Conservation (phyloP, 2,797 vertebrate genomes). For the Danio choprae region DNA sequence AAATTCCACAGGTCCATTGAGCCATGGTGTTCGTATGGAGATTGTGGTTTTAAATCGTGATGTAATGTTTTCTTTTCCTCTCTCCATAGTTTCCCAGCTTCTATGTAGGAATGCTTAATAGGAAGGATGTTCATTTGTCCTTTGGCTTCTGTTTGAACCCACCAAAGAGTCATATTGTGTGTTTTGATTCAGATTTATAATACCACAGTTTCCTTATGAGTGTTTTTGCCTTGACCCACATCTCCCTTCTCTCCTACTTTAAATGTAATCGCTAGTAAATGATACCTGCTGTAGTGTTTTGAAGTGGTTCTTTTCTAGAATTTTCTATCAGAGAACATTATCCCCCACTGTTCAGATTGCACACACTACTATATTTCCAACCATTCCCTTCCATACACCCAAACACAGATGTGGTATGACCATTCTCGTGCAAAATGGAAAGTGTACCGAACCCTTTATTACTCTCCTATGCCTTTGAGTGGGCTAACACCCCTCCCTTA, state of each 20-base stretch:
- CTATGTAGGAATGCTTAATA: slow-evolving; percentile 67
- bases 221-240: slow-evolving; percentile 6
- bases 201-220: neutral
- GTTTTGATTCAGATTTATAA: slow-evolving; percentile 19
- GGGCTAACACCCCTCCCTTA: slow-evolving; percentile 24
- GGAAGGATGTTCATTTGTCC: slow-evolving; percentile 72
- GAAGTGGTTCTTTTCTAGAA: slow-evolving; percentile 44
- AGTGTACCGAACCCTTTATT: slow-evolving; percentile 52
- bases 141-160: slow-evolving; percentile 62
- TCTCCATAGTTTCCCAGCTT: slow-evolving; percentile 34
- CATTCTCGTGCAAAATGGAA: slow-evolving; percentile 21
- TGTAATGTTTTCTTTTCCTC: neutral
- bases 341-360: slow-evolving; percentile 51
- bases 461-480: slow-evolving; percentile 47
- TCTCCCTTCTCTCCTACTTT: slow-evolving; percentile 7
- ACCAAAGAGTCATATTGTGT: slow-evolving; percentile 16
- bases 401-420: slow-evolving; percentile 10
- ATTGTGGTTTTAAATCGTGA: neutral
- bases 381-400: slow-evolving; percentile 25
- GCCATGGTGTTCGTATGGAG: neutral
- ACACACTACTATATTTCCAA: slow-evolving; percentile 37
- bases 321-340: slow-evolving; percentile 44
- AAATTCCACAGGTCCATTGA: neutral
- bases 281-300: slow-evolving; percentile 31
- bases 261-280: slow-evolving; percentile 39